A percentile compares a stretch with the other conserved stretches of the same genome.
Conservation (phyloP, 2,888 invertebrate species). For the Napeogenes sylphis region DNA sequence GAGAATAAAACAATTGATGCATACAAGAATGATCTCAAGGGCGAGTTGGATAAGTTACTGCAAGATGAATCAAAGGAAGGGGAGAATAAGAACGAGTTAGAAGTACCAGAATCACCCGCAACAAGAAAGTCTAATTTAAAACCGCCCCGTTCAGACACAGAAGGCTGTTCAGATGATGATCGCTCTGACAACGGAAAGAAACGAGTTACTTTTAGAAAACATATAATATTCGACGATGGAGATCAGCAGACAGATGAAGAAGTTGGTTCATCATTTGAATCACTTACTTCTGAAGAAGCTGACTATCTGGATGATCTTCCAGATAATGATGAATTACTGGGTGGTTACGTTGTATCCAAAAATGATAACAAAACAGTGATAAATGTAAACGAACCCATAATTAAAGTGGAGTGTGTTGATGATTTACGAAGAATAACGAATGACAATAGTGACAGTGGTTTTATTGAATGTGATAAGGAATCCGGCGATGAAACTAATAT, state of each 20-base stretch:
- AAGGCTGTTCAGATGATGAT: constrained; percentile 69
- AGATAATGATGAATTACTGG: constrained; percentile 55
- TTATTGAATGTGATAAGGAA: constrained; percentile 62
- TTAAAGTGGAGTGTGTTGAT: constrained; percentile 50
- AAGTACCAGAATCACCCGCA: constrained; percentile 47
- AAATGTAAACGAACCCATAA: constrained; percentile 47
- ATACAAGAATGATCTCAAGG: constrained; percentile 58
- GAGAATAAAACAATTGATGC: constrained; percentile 46
- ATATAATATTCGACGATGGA: constrained; percentile 73
- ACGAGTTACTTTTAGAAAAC: constrained; percentile 68
- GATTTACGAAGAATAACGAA: constrained; percentile 58
- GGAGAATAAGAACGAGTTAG: constrained; percentile 31
- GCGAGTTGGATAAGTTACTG: constrained; percentile 56
- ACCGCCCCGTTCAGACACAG: constrained; percentile 61
- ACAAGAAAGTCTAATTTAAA: constrained; percentile 67
- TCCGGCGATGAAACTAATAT: constrained; percentile 48
- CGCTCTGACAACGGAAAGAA: constrained; percentile 68
- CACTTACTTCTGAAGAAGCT: constrained; percentile 57
- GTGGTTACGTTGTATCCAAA: constrained; percentile 44
- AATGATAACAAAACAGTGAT: constrained; percentile 59
- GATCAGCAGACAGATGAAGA: constrained; percentile 71
- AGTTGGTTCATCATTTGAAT: constrained; percentile 64
- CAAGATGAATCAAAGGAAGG: constrained; percentile 39
- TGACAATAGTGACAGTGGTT: constrained; percentile 75
- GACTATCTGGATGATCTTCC: constrained; percentile 59